Conservation (phyloP, 2,113 vertebrate species). For the Dendrocopos noguchii region DNA sequence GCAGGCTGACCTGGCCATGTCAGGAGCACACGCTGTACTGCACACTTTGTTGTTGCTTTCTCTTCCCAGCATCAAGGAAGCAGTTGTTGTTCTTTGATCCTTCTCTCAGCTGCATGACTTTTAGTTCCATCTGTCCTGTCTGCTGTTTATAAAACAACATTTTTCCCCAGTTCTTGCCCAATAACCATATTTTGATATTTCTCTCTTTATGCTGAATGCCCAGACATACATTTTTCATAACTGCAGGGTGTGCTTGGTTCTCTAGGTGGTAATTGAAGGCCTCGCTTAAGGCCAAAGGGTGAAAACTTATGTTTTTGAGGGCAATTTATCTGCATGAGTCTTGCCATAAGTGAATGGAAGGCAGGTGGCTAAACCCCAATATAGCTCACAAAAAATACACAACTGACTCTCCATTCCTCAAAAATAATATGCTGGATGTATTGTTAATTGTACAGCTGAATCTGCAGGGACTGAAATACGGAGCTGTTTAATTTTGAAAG, state of each 20-base stretch:
- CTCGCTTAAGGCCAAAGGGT: background rate
- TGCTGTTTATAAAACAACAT: constrained; percentile 23
- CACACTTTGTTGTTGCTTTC: constrained; percentile 40
- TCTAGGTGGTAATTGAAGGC: constrained; percentile 26
- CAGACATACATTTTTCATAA: constrained; percentile 12
- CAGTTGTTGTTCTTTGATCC: constrained; percentile 54
- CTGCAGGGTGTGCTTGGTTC: constrained; percentile 23
- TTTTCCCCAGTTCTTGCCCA: constrained; percentile 16
- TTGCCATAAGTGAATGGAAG: constrained; percentile 25
- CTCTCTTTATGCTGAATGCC: constrained; percentile 8
- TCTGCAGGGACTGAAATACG: background rate
- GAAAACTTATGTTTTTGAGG: constrained; percentile 4
- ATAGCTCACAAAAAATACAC: background rate
- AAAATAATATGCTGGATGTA: background rate
- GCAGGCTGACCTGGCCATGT: constrained; percentile 22
- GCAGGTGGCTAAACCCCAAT: constrained; percentile 23
- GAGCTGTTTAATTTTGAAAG: constrained; percentile 5
- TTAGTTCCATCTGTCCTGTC: constrained; percentile 41
- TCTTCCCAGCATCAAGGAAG: constrained; percentile 53
- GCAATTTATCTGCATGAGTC: constrained; percentile 32
- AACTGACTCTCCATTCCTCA: background rate
- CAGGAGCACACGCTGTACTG: constrained; percentile 18
- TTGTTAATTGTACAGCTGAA: constrained; percentile 9
- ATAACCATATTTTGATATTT: constrained; percentile 50
- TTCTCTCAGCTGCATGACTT: constrained; percentile 32